These are phyloP conservation scores for Galemys pyrenaicus DNA, from an alignment of 2,113 vertebrate genomes.

Conservation along the genomic window DNA sequence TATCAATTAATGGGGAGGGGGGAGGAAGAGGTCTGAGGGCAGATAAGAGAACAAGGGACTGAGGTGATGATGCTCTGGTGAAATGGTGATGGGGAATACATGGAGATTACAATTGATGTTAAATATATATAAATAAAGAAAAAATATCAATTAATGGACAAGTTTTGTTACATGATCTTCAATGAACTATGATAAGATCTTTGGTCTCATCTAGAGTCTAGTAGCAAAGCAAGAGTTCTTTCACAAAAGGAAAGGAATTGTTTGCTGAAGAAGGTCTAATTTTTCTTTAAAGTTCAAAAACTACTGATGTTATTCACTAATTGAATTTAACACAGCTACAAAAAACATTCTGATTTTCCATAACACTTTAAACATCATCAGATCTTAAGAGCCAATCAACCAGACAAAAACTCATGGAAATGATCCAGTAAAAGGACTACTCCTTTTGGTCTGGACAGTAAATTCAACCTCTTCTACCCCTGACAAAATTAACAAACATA, in stretches of 20 bases:
- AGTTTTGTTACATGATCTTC: neutral
- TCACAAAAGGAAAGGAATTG: neutral
- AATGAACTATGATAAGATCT: neutral
- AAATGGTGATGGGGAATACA: too few relatives aligned
- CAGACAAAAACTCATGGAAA: neutral
- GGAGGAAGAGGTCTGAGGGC: too few relatives aligned
- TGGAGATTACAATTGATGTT: too few relatives aligned
- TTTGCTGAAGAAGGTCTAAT: neutral
- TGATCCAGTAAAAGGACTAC: neutral
- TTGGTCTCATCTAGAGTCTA: neutral
- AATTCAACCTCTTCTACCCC: neutral
- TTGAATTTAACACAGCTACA: neutral
- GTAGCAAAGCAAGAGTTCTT: neutral
- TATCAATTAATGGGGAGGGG: neutral
- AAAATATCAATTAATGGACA: neutral
- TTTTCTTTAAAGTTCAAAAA: neutral
- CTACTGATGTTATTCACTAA: neutral
- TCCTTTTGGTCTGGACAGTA: neutral
- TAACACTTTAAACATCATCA: neutral
- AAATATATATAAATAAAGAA: too few relatives aligned
- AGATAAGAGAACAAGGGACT: too few relatives aligned
- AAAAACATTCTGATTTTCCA: constrained; percentile 32
- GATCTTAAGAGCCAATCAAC: neutral
- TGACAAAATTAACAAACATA: neutral
- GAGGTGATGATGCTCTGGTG: too few relatives aligned